A percentile compares a stretch with the other conserved stretches of the same genome.
phyloP scores from a whole-genome alignment of 2,113 vertebrate species.

The Tyrannus savana region DNA sequence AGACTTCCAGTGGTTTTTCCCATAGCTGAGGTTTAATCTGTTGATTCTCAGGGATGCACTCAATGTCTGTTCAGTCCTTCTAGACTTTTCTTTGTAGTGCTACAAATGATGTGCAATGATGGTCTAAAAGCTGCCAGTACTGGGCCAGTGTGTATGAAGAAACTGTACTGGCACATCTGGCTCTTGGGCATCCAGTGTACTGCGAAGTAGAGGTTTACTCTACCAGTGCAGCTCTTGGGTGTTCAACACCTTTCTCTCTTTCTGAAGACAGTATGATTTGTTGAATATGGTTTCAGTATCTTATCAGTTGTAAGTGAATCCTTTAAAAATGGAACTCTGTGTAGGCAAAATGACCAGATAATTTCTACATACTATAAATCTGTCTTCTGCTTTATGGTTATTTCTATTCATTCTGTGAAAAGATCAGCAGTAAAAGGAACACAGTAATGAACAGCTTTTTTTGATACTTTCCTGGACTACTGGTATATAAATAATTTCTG shows the following conservation, averaged over 20 bases:
- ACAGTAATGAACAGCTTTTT: slow-evolving; percentile 25
- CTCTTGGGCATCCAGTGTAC: background rate
- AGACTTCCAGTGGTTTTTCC: background rate
- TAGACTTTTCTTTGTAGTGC: background rate
- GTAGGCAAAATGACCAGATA: slow-evolving; percentile 34
- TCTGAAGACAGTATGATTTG: background rate
- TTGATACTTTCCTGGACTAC: slow-evolving; percentile 55
- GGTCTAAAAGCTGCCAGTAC: background rate
- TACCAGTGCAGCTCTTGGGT: background rate
- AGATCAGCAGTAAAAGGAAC: slow-evolving; percentile 52
- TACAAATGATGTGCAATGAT: background rate
- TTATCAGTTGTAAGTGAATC: background rate
- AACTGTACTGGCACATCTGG: background rate
- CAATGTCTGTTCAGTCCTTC: background rate
- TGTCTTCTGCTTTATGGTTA: slow-evolving; percentile 53
- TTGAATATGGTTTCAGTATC: slow-evolving; percentile 32
- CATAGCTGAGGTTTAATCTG: background rate
- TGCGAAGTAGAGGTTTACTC: background rate
- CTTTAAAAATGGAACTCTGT: background rate
- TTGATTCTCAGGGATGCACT: background rate
- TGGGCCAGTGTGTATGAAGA: background rate
- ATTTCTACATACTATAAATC: slow-evolving; percentile 48
- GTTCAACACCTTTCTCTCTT: background rate
- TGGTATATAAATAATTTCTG: slow-evolving; percentile 67
- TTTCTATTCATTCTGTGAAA: slow-evolving; percentile 44